Base-by-base conservation (phyloP, 2,797 vertebrate species). In the Cheirogaleus major region DNA sequence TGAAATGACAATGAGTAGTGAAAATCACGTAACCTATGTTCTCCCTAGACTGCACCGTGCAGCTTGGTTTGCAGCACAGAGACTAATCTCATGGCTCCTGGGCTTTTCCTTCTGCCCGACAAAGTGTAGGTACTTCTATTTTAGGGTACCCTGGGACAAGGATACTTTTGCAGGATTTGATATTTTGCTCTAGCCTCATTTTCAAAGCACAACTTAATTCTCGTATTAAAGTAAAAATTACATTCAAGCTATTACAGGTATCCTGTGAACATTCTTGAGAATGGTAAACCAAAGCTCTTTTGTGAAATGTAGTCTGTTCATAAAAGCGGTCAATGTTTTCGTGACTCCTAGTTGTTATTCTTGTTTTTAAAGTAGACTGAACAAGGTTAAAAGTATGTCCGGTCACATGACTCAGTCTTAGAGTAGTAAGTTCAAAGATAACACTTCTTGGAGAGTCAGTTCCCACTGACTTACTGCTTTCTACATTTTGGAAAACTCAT, bases 231-330 rank as follows among this genome's bases (percentile, higher is more conserved):
- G 25, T 70, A 89, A 78, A 76, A 87, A 82, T 76, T 32, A 63
- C 50, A 79, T 63, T 70, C 75, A 86, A 73, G 18, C 30, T 96
- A 91, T 85, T 69, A 45, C 32, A 91, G 72, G 73, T 81, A 65
- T 55, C 52, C 43, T 61, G 48, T 61, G 43, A 92, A 76, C 23
- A 63, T 35, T 89, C 50, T 75, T 78, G 76, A 89, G 45, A 94
- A 52, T 32, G 70, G 7, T 52, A 83, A 95, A 92, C 17, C 52
- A 59, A 75, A 96, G 72, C 11, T 75, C 30, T 93, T 88, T 88
- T 45, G 32, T 83, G 30, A 90, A 87, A 79, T 9, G 25, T 22
- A 61, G 38, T 81, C 12, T 78, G 13, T 45, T 43, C 78, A 55
- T 69, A 63, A 89, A 81, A 95, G 23, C 12, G 81, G 41, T 79